Base-by-base conservation (phyloP, 37 sponge, comb jelly and placozoan genomes). In the Cladorhizidae sp. region DNA sequence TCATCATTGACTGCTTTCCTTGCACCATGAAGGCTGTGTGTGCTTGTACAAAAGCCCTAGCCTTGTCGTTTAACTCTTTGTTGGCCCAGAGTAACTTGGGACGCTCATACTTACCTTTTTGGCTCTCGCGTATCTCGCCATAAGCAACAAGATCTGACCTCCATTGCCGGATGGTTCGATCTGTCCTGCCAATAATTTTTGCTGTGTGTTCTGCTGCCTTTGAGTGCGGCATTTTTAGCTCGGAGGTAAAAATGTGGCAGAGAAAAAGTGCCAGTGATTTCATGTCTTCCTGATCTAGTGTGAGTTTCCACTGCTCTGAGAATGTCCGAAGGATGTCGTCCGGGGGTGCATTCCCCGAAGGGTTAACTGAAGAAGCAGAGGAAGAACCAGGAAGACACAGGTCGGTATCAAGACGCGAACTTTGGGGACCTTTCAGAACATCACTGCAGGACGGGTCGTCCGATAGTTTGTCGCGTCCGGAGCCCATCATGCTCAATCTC, bases 191-290 rank as follows among this genome's bases (percentile, higher is more conserved):
- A 17, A 65, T 65, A 32, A 65, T 65, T 36, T 65, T 65, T 15
- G 67, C 67, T 31, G 67, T 31, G 35, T 65, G 67, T 32, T 65
- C 67, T 31, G 67, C 67, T 35, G 67, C 67, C 11, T 65, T 65
- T 15, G 67, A 65, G 11, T 65, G 3, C 12, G 31, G 5, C 35
- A 65, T 65, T 65, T 65, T 33, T 3, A 65, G 36, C 36, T 65
- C 36, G 3, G 67, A 43, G n/a, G 72, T 41, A 28, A 71, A 45
- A 42, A 41, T n/a, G 38, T 71, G 49, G 45, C 72, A 49, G 23
- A 71, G 17, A 41, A 71, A 45, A 29, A 65, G 32, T 32, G 67
- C 67, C 9, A 65, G 67, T 15, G 67, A 65, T 31, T 65, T 65
- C 12, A 7, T 28, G 36, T 31, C 67, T 65, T 65, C 67, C 31